Evolutionary conservation across 1,140 invertebrate species (phyloP), one percentile per base, ranked within the genome.

Genomic region (Scylla paramamosain): DNA sequence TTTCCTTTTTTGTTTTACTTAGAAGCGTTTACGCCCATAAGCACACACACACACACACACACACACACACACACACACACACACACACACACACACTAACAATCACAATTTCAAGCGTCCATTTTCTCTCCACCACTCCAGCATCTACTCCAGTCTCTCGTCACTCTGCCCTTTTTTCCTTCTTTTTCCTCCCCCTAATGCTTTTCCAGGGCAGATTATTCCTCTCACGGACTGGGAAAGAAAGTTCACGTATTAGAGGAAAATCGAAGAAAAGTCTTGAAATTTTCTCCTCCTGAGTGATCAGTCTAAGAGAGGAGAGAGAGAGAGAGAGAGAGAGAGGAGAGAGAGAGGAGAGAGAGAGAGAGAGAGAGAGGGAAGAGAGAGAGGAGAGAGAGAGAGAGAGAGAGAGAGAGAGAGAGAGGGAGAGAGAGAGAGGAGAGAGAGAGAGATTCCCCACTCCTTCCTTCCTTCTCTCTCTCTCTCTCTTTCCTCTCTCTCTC

Each of bases 41-140:
- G 20, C 82, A 83, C 82, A 83, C 82, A 83, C 82, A 83, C 82
- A 83, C 82, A 83, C 82, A 83, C 82, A 83, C 82, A 83, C 82
- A 83, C 82, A 83, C 82, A 83, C 82, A 83, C 82, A 83, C 82
- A 83, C 82, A 25, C 82, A 25, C 82, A 25, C 82, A 83, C 82
- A 83, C 82, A 83, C 82, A 83, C 82, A 83, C 82, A 83, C 6
- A 83, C 82, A 83, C 6, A 83, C 82, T 28, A 28, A 6, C 29
- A 32, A 16, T 16, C 39, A 87, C 84, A 32, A 1, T 20, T n/a
- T 4, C 28, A 87, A 87, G 31, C 12, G 29, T 39, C 6, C 29
- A 87, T 32, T 84, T 84, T 10, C 83, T 84, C n/a, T 84, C 83
- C 16, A 7, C 83, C 16, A 84, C 7, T 25, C 10, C 10, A 32